Percentiles rank a stretch among this genome's conserved stretches.
phyloP scores from a whole-genome alignment of 2,888 invertebrate species.

The Drosophila fulvimacula region DNA sequence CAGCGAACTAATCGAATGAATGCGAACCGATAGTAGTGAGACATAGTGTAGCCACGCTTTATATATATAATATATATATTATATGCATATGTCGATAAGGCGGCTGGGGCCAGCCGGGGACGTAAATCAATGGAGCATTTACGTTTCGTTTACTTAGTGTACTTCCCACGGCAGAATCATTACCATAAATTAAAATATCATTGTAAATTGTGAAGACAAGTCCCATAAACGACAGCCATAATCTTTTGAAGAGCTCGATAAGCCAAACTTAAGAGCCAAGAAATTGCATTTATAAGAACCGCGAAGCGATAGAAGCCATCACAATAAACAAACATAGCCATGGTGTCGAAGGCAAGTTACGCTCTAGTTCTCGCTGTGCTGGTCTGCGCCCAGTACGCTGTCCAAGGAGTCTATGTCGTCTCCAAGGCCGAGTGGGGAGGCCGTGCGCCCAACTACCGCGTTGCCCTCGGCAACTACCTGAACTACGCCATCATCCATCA shows the following conservation, averaged over 20 bases:
- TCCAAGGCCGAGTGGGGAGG: conserved; percentile 68
- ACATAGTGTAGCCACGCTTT: conserved; percentile 4
- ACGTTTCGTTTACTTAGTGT: not conserved
- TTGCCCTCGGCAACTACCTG: conserved; percentile 49
- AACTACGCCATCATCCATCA: conserved; percentile 69
- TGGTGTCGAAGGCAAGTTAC: conserved; percentile 20
- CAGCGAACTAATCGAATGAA: not conserved
- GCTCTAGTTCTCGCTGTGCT: conserved; percentile 26
- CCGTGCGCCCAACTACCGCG: conserved; percentile 61
- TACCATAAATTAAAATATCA: conserved; percentile 36
- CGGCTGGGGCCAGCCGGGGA: not conserved
- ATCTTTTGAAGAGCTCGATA: conserved; percentile 26
- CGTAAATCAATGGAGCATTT: conserved; percentile 26
- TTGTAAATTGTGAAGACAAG: conserved; percentile 21
- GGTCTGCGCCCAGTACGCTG: conserved; percentile 47
- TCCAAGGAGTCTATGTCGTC: conserved; percentile 53
- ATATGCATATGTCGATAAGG: conserved; percentile 6
- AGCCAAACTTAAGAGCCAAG: not conserved
- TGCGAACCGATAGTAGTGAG: conserved; percentile 5
- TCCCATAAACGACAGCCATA: not conserved
- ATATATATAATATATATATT: not conserved
- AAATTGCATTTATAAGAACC: conserved; percentile 19
- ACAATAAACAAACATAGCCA: conserved; percentile 11
- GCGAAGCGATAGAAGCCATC: not conserved
- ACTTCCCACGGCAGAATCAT: conserved; percentile 15